Evolutionary conservation across 2,888 invertebrate genomes (phyloP).

Genomic region (Clunio marinus): DNA sequence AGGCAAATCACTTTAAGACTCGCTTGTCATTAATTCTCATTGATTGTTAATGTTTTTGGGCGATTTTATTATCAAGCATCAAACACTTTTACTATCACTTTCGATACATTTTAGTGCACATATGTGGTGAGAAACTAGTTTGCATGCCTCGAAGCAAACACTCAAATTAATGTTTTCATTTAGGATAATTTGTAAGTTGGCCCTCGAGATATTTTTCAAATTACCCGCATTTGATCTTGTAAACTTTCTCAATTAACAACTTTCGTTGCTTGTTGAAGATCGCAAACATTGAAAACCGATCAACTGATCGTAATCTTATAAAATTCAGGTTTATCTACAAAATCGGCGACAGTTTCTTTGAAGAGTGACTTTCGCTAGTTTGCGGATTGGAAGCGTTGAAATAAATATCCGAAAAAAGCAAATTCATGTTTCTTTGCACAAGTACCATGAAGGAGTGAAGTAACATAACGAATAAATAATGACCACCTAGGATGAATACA

Average conservation of each 20-base stretch:
- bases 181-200: constrained; percentile 12
- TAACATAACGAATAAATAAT: not conserved
- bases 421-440: not conserved
- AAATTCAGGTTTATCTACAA: not conserved
- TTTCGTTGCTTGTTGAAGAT: not conserved
- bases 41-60: not conserved
- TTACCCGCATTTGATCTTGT: not conserved
- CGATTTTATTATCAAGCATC: not conserved
- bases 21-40: not conserved
- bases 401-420: not conserved
- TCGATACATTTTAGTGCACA: not conserved
- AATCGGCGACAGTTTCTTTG: not conserved
- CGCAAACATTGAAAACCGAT: not conserved
- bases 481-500: constrained; percentile 10
- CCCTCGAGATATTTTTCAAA: not conserved
- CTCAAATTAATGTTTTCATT: constrained; percentile 19
- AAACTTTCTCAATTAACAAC: constrained; percentile 23
- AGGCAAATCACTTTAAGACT: not conserved
- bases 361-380: not conserved
- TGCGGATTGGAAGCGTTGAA: too few species aligned
- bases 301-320: not conserved
- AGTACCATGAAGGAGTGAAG: not conserved
- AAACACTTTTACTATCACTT: constrained; percentile 18
- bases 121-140: not conserved
- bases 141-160: not conserved